Conservation (phyloP, 1,140 invertebrate genomes). For the Stenopsyche tienmushanensis region DNA sequence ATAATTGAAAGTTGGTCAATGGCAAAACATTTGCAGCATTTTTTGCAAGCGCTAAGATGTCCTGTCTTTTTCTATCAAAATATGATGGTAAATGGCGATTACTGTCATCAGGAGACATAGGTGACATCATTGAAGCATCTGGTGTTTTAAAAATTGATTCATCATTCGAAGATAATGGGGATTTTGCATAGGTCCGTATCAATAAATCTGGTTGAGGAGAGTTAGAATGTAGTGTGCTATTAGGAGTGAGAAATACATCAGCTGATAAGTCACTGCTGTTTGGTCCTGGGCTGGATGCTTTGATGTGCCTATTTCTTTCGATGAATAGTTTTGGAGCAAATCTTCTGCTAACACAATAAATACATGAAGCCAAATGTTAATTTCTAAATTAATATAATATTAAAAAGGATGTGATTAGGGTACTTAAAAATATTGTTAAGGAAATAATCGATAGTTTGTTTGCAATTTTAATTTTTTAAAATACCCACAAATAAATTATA, state of each 20-base stretch:
- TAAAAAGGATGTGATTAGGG: not conserved
- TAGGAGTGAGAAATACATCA: slow-evolving; percentile 48
- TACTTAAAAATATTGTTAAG: not conserved
- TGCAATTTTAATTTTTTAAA: no score
- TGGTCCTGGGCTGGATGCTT: slow-evolving; percentile 7
- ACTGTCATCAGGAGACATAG: slow-evolving; percentile 33
- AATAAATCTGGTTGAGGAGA: slow-evolving; percentile 45
- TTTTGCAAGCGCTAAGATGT: slow-evolving; percentile 44
- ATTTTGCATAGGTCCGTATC: slow-evolving; percentile 43
- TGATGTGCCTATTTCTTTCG: slow-evolving; percentile 24
- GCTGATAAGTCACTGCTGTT: slow-evolving; percentile 44
- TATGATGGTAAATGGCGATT: slow-evolving; percentile 50
- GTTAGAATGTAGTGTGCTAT: slow-evolving; percentile 44
- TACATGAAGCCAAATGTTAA: not conserved
- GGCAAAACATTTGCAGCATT: slow-evolving; percentile 48
- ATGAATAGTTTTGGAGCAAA: slow-evolving; percentile 37
- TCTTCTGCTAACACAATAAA: slow-evolving; percentile 35
- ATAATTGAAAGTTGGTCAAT: slow-evolving; percentile 52
- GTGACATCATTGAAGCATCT: slow-evolving; percentile 44
- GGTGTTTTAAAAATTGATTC: slow-evolving; percentile 48
- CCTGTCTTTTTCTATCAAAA: slow-evolving; percentile 51
- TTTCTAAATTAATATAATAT: slow-evolving; percentile 1
- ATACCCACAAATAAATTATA: no score
- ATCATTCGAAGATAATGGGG: slow-evolving; percentile 44
- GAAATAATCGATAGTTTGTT: no score